Base-by-base conservation (phyloP, 1,140 invertebrate species). In the Polypedilum vanderplanki region DNA sequence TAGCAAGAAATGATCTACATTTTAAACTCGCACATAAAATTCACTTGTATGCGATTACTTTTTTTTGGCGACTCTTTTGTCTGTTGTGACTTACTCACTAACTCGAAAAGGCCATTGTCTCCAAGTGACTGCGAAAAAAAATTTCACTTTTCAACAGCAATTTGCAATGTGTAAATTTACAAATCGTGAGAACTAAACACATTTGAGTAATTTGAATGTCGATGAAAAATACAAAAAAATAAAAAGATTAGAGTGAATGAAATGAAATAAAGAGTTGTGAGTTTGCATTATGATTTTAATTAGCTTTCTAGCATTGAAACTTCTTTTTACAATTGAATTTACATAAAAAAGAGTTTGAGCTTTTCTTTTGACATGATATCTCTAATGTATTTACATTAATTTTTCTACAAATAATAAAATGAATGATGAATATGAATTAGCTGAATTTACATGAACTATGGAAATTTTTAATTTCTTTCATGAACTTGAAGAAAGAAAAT, bases 1-100 rank as follows among this genome's bases (percentile, higher is more conserved):
- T 57, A 57, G 12, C 46, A 57, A 57, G 46, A 57, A 57, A 57
- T 57, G 46, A 57, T 57, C 46, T 57, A 57, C 46, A 57, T 57
- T 57, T 57, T 1, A 57, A 57, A 57, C 24, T 33, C 24, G 24
- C 24, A 33, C 24, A 33, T 33, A 33, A 5, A n/a, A n/a, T n/a
- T n/a, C n/a, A n/a, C n/a, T n/a, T n/a, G n/a, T n/a, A n/a, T n/a
- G n/a, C n/a, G n/a, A n/a, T n/a, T 57, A 1, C 3, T 12, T 57
- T 57, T 57, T n/a, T n/a, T 57, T 57, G 12, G n/a, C 12, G n/a
- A 57, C 12, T n/a, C 4, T n/a, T 46, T n/a, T n/a, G 46, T 4
- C 46, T 12, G 46, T 57, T 57, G 46, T 33, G 24, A 1, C 24
- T 33, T 33, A 33, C 24, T 33, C 24, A 33, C 24, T 33, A 33